These are phyloP conservation scores for Potamarius usumacintae DNA, from an alignment of 2,113 vertebrate genomes.

Conservation along the genomic window DNA sequence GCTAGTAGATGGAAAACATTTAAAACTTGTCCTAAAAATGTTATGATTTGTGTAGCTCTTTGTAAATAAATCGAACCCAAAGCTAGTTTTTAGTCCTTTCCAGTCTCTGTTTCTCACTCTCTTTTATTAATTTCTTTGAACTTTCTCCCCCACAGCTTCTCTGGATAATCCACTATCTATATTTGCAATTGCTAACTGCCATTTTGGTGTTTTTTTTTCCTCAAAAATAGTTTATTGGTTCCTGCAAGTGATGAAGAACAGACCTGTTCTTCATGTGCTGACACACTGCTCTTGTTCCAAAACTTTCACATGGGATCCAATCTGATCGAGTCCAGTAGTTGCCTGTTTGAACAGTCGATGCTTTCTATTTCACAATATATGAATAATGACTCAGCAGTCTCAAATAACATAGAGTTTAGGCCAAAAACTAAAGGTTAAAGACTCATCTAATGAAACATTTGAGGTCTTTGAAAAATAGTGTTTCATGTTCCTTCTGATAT, in stretches of 20 bases:
- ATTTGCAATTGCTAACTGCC: background rate
- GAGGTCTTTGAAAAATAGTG: background rate
- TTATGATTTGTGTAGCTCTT: background rate
- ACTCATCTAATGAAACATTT: background rate
- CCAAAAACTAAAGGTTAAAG: background rate
- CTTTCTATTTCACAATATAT: conserved; percentile 3
- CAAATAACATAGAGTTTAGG: background rate
- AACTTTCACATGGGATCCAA: background rate
- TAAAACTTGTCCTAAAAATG: background rate
- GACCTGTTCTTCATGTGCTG: background rate
- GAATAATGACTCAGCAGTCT: background rate
- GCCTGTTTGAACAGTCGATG: background rate
- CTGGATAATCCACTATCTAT: background rate
- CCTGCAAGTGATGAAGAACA: conserved; percentile 5
- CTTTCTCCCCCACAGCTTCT: background rate
- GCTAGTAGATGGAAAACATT: background rate
- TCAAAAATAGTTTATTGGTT: background rate
- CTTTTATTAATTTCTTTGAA: too few relatives aligned
- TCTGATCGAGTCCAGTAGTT: background rate
- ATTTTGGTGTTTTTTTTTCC: background rate
- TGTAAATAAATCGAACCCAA: background rate
- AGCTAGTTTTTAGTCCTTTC: background rate
- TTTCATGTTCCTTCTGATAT: background rate
- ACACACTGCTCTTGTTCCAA: background rate
- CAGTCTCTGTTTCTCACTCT: background rate